Conservation (phyloP, 2,888 invertebrate genomes). For the Philonicus albiceps region DNA sequence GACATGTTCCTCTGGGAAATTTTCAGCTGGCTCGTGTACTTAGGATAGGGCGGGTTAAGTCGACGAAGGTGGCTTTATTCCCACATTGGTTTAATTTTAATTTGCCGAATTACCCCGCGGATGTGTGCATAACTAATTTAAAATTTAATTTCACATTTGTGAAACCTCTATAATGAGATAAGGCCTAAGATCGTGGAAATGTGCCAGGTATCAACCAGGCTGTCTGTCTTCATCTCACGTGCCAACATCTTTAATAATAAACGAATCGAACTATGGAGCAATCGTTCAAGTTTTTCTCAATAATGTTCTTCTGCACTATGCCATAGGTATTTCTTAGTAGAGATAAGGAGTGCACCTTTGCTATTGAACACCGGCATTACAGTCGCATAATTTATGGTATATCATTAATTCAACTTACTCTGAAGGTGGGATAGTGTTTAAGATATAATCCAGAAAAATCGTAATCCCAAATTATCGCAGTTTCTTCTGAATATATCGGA, state of each 20-base stretch:
- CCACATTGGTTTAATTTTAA: not conserved
- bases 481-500: not conserved
- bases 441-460: conserved; percentile 25
- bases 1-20: conserved; percentile 13
- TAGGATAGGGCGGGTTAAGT: not conserved
- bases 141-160: not conserved
- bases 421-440: not conserved
- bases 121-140: not conserved
- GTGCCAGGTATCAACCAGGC: not conserved
- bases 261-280: not conserved
- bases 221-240: not conserved
- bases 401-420: not conserved
- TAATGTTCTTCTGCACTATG: not conserved
- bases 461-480: conserved; percentile 14
- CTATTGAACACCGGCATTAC: not conserved
- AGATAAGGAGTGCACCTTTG: not conserved
- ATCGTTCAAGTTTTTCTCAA: not conserved
- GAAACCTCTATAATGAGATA: not conserved
- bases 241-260: not conserved
- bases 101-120: not conserved
- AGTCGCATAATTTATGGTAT: not conserved
- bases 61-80: not conserved
- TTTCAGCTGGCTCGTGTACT: not conserved
- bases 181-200: not conserved
- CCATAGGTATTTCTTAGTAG: not conserved